These are phyloP conservation scores for Melitaea cinxia DNA, from an alignment of 1,140 invertebrate genomes.

Conservation along the genomic window DNA sequence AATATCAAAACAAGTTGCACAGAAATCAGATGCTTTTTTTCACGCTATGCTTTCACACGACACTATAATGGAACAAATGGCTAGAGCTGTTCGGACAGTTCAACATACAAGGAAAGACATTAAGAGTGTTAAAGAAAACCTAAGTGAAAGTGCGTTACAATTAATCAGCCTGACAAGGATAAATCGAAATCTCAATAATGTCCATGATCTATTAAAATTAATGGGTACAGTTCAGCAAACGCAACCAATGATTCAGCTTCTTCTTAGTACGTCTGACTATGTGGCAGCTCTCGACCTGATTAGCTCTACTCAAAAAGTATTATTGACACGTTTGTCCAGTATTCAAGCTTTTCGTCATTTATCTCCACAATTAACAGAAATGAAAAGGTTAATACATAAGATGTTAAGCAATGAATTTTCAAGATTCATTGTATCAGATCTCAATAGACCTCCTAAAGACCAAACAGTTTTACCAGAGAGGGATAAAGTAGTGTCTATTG, in stretches of 20 bases:
- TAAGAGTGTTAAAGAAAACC: constrained; percentile 87
- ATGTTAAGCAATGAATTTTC: constrained; percentile 98
- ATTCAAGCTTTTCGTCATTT: constrained; percentile 97
- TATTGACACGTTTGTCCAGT: constrained; percentile 93
- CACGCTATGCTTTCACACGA: constrained; percentile 98
- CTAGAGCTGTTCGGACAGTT: constrained; percentile 90
- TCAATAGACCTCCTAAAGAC: constrained; percentile 91
- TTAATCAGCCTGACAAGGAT: constrained; percentile 87
- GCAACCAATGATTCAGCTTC: constrained; percentile 97
- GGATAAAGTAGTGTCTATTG: constrained; percentile 93
- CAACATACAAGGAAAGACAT: constrained; percentile 87
- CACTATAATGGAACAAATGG: constrained; percentile 94
- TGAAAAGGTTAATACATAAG: constrained; percentile 97
- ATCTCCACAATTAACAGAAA: constrained; percentile 97
- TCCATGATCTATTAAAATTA: constrained; percentile 91
- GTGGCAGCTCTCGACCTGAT: constrained; percentile 98
- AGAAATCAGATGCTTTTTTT: constrained; percentile 97
- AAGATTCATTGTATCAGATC: constrained; percentile 93
- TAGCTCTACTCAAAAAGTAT: constrained; percentile 96
- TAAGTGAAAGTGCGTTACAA: constrained; percentile 91
- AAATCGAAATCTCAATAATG: constrained; percentile 84
- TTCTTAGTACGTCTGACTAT: constrained; percentile 98
- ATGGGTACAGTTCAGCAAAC: constrained; percentile 98
- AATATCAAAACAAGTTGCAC: constrained; percentile 97
- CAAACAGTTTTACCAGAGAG: constrained; percentile 86